Evolutionary conservation across 2,888 invertebrate genomes (phyloP).

Genomic region (Polymixis flavicincta): DNA sequence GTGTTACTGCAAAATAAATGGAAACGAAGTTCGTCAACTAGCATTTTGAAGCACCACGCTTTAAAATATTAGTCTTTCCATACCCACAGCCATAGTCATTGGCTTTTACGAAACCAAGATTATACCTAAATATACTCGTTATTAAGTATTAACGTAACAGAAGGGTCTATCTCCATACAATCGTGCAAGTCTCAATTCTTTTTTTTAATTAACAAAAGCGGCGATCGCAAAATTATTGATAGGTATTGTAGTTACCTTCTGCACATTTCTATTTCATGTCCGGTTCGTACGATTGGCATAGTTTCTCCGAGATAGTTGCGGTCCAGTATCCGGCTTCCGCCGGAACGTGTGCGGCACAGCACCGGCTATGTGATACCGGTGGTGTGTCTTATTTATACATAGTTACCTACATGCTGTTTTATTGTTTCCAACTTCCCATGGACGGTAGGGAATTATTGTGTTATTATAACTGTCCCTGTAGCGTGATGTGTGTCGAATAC

Average conservation of each 20-base stretch:
- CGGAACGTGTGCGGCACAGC: neutral
- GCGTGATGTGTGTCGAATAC: neutral
- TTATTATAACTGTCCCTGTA: neutral
- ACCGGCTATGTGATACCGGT: conserved; percentile 7
- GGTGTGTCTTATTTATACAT: conserved; percentile 10
- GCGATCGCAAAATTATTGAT: neutral
- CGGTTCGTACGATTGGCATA: neutral
- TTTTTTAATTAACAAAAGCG: neutral
- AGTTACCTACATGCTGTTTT: neutral
- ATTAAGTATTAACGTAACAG: neutral
- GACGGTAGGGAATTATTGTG: neutral
- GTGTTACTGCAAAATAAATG: neutral
- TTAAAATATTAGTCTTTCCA: too few species aligned
- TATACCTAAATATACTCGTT: neutral
- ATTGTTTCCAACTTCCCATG: conserved; percentile 9
- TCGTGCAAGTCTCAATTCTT: too few species aligned
- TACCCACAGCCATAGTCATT: too few species aligned
- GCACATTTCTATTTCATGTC: neutral
- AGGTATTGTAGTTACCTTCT: neutral
- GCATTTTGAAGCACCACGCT: too few species aligned
- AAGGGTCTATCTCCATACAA: too few species aligned
- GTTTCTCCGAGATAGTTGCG: neutral
- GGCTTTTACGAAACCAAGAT: neutral
- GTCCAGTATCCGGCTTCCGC: conserved; percentile 3
- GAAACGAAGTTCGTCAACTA: too few species aligned